Evolutionary conservation across 2,797 vertebrate genomes (phyloP), one percentile per base, ranked within the genome.

Genomic region (Okamejei kenojei): DNA sequence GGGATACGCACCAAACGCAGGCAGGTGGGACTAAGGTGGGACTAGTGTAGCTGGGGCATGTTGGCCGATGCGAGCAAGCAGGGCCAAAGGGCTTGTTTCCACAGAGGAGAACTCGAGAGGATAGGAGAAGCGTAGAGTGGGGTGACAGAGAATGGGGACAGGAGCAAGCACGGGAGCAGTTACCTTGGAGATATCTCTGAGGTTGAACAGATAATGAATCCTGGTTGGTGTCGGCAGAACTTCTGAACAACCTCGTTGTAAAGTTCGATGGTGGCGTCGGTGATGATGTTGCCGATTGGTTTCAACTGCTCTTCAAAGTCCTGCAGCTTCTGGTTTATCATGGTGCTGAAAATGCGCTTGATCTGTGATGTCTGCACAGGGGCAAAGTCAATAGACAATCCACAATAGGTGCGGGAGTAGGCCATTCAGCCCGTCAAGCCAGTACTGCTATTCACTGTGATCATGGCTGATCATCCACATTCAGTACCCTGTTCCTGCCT

Each of bases 191-290:
- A 98, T 98, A 94, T 99, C 98, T 61, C 98, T 96, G 93, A 99
- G 97, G 95, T 98, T 98, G 95, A 98, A 99, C 93, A 98, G 97
- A 95, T 99, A 99, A 94, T 98, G 98, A 94, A 97, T 98, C 95
- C 98, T 98, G 94, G 97, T 96, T 0, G 98, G 98, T 0, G 98
- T 98, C 90, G 98, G 98, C 94, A 98, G 96, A 94, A 98, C 88
- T 94, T 95, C 78, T 96, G 95, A 0, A 96, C 95, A 84, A 98
- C 95, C 0, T 95, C 95, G 9, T 96, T 94, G 95, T 98, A 98
- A 32, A 99, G 94, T 1, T 98, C 97, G 80, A 98, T 93, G 0
- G 98, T 98, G 81, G 97, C 98, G 94, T 97, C 96, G 0, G 97
- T 97, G 94, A 98, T 95, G 93, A 96, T 63, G 0, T 95, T 95